Base-by-base conservation (phyloP, 2,888 invertebrate species). In the Nomada fabriciana region DNA sequence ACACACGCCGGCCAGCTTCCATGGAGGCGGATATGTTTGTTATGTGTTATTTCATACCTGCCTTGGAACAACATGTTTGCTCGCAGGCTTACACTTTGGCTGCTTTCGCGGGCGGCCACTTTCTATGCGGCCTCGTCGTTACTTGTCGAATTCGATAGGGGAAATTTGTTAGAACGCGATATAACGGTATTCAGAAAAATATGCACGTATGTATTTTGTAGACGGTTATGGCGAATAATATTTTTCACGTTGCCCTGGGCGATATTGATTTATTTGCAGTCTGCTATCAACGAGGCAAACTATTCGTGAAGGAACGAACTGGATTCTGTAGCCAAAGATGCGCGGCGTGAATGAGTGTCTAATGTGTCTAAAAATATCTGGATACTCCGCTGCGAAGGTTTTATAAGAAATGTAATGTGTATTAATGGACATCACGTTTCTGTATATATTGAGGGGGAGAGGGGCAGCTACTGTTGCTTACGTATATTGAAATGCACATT, bases 21-120 rank as follows among this genome's bases (percentile, higher is more conserved):
- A 20, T 50, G 42, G 53, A 23, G 18, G 63, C 25, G 55, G 20
- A 71, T 65, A 64, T 29, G 15, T 52, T n/a, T 50, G 25, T 50
- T 79, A 59, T 15, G 68, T 50, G 65, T 78, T 78, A 70, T 78
- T 78, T 68, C 63, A 61, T 55, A 68, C 29, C 73, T 52, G 53
- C 59, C 63, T 64, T 60, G 67, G 43, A 77, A 67, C 55, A 77
- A 71, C 83, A 70, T 69, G 74, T 82, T 78, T 78, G 68, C 74
- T 78, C 63, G 61, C 63, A 59, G 67, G 74, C 74, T 67, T 61
- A 50, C 59, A 52, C 20, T 18, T 9, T n/a, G 13, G 20, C 57
- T 20, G 52, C 23, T 29, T 70, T 63, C 53, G 18, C 50, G 36
- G 55, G 65, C 52, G 59, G 36, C 57, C 57, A 55, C n/a, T 68